phyloP scores from a whole-genome alignment of 2,113 vertebrate genomes.

The Megaceryle torquata region DNA sequence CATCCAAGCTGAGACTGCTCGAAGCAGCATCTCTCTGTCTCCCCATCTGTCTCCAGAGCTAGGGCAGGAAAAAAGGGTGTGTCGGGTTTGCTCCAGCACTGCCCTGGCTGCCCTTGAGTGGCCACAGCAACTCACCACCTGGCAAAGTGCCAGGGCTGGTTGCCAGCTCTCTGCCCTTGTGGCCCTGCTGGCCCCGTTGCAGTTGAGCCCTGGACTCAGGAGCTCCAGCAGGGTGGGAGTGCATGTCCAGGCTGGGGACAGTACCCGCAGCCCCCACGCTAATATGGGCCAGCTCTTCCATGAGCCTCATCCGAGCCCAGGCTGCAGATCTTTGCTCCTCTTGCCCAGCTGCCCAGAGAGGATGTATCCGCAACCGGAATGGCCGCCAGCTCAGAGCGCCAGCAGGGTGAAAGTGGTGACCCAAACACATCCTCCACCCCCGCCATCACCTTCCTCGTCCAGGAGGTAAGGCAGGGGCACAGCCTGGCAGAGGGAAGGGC shows the following conservation, averaged over 20 bases:
- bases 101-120: neutral
- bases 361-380: neutral
- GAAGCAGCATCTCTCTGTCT: neutral
- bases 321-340: neutral
- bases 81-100: neutral
- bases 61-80: neutral
- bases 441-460: constrained; percentile 80
- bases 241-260: neutral
- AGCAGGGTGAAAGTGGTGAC: neutral
- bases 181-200: neutral
- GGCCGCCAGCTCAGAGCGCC: neutral
- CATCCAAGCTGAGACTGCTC: neutral
- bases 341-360: neutral
- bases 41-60: neutral
- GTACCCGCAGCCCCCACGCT: neutral
- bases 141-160: neutral
- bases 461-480: constrained; percentile 74
- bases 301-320: neutral
- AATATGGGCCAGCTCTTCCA: neutral
- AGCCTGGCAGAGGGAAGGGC: neutral
- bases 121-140: neutral
- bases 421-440: neutral
- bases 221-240: neutral
- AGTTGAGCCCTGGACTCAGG: neutral
- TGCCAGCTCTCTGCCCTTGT: neutral